Evolutionary conservation across 1,140 invertebrate species (phyloP).

Genomic region (Zaprionus vittiger): DNA sequence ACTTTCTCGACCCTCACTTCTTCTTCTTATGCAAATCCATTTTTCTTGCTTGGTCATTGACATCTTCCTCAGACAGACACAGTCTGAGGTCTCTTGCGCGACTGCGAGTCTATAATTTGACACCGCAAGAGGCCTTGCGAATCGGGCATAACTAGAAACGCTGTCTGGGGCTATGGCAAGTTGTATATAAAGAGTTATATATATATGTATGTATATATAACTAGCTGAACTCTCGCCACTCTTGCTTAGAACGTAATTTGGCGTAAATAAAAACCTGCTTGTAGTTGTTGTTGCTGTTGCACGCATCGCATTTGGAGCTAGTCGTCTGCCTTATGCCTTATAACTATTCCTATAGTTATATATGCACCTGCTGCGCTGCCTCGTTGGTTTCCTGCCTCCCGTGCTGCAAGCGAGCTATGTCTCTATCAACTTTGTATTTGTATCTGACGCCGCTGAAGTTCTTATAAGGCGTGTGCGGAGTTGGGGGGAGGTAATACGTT

Average conservation of each 20-base stretch:
- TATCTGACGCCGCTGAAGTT: constrained; percentile 28
- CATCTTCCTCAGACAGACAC: constrained; percentile 4
- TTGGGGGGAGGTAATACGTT: background rate
- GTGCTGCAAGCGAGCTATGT: constrained; percentile 45
- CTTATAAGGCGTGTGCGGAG: constrained; percentile 11
- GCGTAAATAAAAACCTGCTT: constrained; percentile 53
- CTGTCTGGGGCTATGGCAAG: background rate
- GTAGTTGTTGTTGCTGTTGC: constrained; percentile 35
- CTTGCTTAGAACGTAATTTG: constrained; percentile 51
- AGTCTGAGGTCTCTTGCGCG: background rate
- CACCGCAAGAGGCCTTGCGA: constrained; percentile 23
- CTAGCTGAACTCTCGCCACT: constrained; percentile 33
- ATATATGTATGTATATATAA: constrained; percentile 11
- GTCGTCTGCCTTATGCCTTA: constrained; percentile 1
- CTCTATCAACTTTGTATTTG: constrained; percentile 54
- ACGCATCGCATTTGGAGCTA: constrained; percentile 46
- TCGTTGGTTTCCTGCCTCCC: constrained; percentile 32
- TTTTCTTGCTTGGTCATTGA: constrained; percentile 34
- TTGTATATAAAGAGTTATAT: constrained; percentile 4
- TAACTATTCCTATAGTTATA: constrained; percentile 6
- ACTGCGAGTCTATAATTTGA: constrained; percentile 23
- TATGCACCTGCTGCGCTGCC: constrained; percentile 39
- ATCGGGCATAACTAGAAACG: constrained; percentile 23
- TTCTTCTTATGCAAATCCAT: constrained; percentile 29
- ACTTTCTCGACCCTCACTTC: constrained; percentile 3